Evolutionary conservation across 2,113 vertebrate species (phyloP).

Genomic region (Hippopotamus amphibius): DNA sequence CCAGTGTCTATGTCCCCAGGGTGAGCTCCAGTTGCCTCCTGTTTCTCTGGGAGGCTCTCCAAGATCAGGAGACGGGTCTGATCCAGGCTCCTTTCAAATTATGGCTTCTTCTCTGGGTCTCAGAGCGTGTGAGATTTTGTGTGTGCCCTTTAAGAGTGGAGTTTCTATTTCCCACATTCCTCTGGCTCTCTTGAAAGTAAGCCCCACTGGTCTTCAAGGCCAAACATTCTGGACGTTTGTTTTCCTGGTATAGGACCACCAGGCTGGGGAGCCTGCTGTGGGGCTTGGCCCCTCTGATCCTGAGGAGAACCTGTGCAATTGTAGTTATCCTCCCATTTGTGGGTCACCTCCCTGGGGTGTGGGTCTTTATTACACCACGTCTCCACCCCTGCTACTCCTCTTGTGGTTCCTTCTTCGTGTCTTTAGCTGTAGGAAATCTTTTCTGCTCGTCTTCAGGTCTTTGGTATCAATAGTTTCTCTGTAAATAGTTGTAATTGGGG

Average conservation of each 20-base stretch:
- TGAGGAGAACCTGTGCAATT: neutral
- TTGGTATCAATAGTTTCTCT: neutral
- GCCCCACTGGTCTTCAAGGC: neutral
- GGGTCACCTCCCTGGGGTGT: neutral
- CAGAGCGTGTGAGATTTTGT: neutral
- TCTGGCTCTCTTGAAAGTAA: neutral
- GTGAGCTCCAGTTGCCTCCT: neutral
- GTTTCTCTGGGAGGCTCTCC: neutral
- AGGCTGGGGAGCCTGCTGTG: neutral
- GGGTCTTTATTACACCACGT: neutral
- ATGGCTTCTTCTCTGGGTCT: neutral
- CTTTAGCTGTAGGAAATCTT: neutral
- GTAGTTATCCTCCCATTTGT: neutral
- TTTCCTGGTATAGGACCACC: neutral
- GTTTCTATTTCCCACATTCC: neutral
- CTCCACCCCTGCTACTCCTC: neutral
- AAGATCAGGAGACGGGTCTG: neutral
- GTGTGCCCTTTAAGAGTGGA: neutral
- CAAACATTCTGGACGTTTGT: neutral
- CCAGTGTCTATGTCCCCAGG: neutral
- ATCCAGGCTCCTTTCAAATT: neutral
- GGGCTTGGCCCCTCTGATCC: neutral
- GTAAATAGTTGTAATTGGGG: neutral
- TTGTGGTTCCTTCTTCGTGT: neutral
- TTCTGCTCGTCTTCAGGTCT: neutral